Conservation (phyloP, 2,113 vertebrate species). For the Ochotona curzoniae region DNA sequence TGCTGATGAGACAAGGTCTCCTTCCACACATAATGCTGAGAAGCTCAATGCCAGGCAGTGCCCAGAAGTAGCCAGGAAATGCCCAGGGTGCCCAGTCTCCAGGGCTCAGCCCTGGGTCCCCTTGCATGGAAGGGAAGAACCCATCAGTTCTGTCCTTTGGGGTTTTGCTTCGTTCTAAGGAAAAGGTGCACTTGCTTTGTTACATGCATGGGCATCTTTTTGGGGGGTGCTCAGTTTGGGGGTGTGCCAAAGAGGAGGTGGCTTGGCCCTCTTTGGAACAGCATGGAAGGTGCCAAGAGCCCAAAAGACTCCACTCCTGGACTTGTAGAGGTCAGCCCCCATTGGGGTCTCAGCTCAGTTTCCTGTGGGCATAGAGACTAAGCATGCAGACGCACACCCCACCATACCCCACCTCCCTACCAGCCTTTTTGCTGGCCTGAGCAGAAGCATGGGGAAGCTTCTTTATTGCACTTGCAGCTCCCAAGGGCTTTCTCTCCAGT, state of each 20-base stretch:
- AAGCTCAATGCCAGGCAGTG: accelerated
- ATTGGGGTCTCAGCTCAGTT: not conserved
- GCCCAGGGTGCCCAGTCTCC: not conserved
- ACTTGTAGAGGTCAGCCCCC: not conserved
- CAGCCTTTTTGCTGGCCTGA: too few species aligned
- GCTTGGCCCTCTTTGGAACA: not conserved
- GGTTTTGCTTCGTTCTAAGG: not conserved
- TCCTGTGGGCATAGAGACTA: not conserved
- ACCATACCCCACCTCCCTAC: too few species aligned
- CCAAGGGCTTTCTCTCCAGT: not conserved
- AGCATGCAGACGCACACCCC: not conserved
- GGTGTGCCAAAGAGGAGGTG: not conserved
- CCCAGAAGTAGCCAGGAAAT: not conserved
- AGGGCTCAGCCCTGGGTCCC: not conserved
- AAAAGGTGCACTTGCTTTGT: not conserved
- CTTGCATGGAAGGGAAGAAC: not conserved
- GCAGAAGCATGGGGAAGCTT: too few species aligned
- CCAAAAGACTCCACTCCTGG: not conserved
- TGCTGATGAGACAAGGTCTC: not conserved
- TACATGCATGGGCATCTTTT: not conserved
- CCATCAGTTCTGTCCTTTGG: not conserved
- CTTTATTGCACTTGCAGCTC: not conserved
- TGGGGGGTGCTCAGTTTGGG: not conserved
- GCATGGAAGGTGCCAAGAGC: not conserved
- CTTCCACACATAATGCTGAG: not conserved